A percentile compares a stretch with the other conserved stretches of the same genome.
Evolutionary conservation across 92 coral and sea anemone genomes (phyloP).

Genomic region (Chrysogorgia sp.): DNA sequence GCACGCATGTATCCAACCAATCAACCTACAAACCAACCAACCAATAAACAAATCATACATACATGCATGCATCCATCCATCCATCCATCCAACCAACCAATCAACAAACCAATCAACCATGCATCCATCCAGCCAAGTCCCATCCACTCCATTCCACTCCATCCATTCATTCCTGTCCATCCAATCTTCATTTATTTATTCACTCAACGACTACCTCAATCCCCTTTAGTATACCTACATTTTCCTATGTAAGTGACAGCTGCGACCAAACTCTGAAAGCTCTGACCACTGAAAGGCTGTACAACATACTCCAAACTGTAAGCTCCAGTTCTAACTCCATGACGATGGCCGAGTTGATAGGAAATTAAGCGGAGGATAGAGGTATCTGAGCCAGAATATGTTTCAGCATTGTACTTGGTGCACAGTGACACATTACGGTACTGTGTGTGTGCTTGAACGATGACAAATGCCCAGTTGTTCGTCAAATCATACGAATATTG

Average conservation of each 20-base stretch:
- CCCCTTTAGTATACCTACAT: constrained; percentile 71
- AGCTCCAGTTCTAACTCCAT: neutral
- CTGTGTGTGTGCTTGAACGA: constrained; percentile 86
- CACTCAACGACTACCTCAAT: no score
- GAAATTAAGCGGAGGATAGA: constrained; percentile 55
- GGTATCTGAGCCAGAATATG: constrained; percentile 66
- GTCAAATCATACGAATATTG: constrained; percentile 24
- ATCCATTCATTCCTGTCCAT: no score
- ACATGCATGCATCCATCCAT: no score
- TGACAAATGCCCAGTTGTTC: constrained; percentile 67
- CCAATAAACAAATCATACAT: no score
- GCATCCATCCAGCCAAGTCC: no score
- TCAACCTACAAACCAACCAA: no score
- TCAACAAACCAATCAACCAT: no score
- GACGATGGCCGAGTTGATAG: neutral
- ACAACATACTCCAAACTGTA: constrained; percentile 17
- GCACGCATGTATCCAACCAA: no score
- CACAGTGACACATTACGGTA: constrained; percentile 61
- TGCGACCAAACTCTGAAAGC: constrained; percentile 58
- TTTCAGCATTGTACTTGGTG: constrained; percentile 43
- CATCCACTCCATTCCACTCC: no score
- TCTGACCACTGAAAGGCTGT: constrained; percentile 11
- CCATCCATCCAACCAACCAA: no score
- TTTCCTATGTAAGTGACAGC: constrained; percentile 69
- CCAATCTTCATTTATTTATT: no score